Percentiles rank a stretch among this genome's conserved stretches.
These are phyloP conservation scores for Heteromormyrus szaboi DNA, from an alignment of 2,797 vertebrate species.

Conservation along the genomic window DNA sequence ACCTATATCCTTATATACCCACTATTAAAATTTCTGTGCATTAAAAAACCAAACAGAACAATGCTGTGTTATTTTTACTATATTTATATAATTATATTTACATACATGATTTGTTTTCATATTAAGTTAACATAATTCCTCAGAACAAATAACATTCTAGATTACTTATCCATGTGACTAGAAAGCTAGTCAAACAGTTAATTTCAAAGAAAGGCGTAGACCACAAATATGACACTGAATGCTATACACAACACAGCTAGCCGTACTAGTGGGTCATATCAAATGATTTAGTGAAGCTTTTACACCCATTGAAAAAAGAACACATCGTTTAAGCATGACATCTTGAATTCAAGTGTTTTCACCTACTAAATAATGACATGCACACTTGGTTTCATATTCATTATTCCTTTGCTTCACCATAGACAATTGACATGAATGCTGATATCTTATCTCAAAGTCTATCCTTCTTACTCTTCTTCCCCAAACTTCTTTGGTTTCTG, in stretches of 20 bases:
- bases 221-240: not conserved
- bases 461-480: not conserved
- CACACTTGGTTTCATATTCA: not conserved
- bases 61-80: not conserved
- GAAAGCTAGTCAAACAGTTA: not conserved
- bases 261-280: not conserved
- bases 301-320: not conserved
- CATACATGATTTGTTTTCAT: not conserved
- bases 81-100: not conserved
- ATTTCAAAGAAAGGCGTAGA: not conserved
- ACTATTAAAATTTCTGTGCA: not conserved
- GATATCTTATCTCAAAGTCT: not conserved
- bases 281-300: not conserved
- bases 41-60: not conserved
- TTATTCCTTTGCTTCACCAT: not conserved
- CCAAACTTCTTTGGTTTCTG: not conserved
- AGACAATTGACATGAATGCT: not conserved
- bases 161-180: not conserved
- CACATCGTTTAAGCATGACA: not conserved
- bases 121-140: not conserved
- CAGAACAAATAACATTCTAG: not conserved
- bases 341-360: not conserved
- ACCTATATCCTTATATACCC: not conserved
- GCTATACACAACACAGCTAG: not conserved
- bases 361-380: not conserved